A percentile compares a stretch with the other conserved stretches of the same genome.
These are phyloP conservation scores for Parasteatoda tepidariorum DNA, from an alignment of 1,140 invertebrate species.

Conservation along the genomic window DNA sequence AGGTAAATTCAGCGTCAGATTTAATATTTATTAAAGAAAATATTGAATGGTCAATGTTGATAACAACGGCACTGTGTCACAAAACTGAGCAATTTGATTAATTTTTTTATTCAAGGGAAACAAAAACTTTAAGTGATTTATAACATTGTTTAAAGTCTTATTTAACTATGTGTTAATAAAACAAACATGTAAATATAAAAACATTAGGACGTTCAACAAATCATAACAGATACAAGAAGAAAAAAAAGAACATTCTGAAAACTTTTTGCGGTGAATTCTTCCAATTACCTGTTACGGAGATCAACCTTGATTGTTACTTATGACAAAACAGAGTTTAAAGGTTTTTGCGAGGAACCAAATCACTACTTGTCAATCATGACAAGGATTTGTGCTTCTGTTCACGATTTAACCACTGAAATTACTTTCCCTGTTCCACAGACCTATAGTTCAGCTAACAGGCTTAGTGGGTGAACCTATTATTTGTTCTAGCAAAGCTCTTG, in stretches of 20 bases:
- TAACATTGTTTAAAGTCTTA: too few species aligned
- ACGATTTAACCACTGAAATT: not conserved
- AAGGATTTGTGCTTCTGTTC: not conserved
- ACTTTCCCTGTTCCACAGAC: not conserved
- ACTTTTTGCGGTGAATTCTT: not conserved
- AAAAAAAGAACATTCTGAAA: not conserved
- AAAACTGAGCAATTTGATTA: too few species aligned
- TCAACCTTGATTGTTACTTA: not conserved
- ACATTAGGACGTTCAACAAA: not conserved
- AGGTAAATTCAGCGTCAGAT: too few species aligned
- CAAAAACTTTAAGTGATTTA: too few species aligned
- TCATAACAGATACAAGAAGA: not conserved
- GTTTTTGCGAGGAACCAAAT: not conserved
- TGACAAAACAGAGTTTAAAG: not conserved
- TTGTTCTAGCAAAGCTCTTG: not conserved
- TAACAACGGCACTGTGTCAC: too few species aligned
- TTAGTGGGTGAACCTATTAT: not conserved
- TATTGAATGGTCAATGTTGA: too few species aligned
- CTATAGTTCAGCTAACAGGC: not conserved
- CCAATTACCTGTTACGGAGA: not conserved
- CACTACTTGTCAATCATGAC: not conserved
- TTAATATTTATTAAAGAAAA: too few species aligned
- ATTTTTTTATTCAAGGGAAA: too few species aligned
- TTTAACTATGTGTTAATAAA: not conserved
- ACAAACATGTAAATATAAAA: not conserved